Base-by-base conservation (phyloP, 2,888 invertebrate species). In the Tetheella fluctuosa region DNA sequence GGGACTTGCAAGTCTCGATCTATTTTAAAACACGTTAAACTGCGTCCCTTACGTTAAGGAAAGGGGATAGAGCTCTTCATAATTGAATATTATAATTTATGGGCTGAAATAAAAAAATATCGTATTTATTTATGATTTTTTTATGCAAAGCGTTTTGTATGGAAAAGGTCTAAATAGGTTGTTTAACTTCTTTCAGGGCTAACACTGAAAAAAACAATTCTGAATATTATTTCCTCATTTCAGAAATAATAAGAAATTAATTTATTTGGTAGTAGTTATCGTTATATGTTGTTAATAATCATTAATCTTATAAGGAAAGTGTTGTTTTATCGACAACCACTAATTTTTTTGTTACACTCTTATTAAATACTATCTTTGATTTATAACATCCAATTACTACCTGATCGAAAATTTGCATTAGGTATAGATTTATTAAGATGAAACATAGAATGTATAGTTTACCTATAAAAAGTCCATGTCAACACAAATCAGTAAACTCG, bases 401-500 rank as follows among this genome's bases (percentile, higher is more conserved):
- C n/a, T 34, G 13, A 13, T 34, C 13, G 2, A 34, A 34, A 7
- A 13, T 34, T 1, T 34, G 34, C 34, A 34, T 30, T 30, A 25
- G 25, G 6, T 25, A 30, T 8, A 13, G 34, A 34, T 2, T 12
- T 34, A 34, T 13, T 34, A 13, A 34, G 13, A 3, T 13, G n/a
- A n/a, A 39, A 39, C n/a, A n/a, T 39, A 39, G 39, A 39, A 39
- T 39, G 6, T 39, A n/a, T 37, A 15, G 8, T 13, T 2, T 13
- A 2, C 34, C 34, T 34, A 34, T 34, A 34, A 34, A 74, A 77
- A 70, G 63, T 61, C 55, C 63, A 72, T 71, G 85, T 83, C 83
- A 81, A 83, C 83, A 79, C 70, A 63, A 73, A 69, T 68, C 70
- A 66, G 74, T 69, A 71, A 91, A 91, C 75, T 79, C 77, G 91